A percentile compares a stretch with the other conserved stretches of the same genome.
phyloP scores from a whole-genome alignment of 1,140 invertebrate genomes.

The Aethina tumida region DNA sequence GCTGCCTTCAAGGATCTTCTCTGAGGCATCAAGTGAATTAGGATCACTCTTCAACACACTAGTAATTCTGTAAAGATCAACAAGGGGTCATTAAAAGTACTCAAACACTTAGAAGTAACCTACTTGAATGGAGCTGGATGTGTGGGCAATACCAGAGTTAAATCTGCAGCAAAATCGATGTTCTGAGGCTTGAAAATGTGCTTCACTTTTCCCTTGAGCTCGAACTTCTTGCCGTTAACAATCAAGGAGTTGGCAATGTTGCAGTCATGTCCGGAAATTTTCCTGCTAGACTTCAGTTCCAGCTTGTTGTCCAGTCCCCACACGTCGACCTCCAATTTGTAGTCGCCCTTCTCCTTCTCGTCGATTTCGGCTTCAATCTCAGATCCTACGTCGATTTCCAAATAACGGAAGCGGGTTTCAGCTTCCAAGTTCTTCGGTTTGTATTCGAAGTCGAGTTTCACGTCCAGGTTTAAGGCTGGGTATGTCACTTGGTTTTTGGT shows the following conservation, averaged over 20 bases:
- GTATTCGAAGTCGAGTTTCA: constrained; percentile 41
- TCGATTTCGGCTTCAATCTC: constrained; percentile 45
- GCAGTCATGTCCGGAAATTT: constrained; percentile 45
- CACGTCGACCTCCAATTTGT: constrained; percentile 45
- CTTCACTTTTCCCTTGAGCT: constrained; percentile 46
- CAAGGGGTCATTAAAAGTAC: too few relatives aligned
- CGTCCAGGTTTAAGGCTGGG: constrained; percentile 39
- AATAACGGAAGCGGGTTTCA: constrained; percentile 41
- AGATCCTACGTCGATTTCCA: constrained; percentile 43
- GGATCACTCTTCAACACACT: constrained; percentile 40
- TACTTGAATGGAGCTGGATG: constrained; percentile 45
- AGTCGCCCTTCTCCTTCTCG: constrained; percentile 43
- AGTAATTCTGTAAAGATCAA: constrained; percentile 42
- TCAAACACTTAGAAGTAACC: constrained; percentile 26
- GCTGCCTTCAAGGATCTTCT: constrained; percentile 39
- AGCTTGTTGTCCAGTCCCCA: constrained; percentile 47
- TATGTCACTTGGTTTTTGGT: constrained; percentile 41
- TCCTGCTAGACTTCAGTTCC: constrained; percentile 44
- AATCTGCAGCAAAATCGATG: constrained; percentile 43
- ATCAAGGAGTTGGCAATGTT: constrained; percentile 50
- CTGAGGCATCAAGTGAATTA: constrained; percentile 41
- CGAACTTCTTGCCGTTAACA: constrained; percentile 51
- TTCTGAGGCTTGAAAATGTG: constrained; percentile 44
- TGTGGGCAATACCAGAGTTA: constrained; percentile 37
- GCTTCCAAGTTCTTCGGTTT: constrained; percentile 42